Conservation (phyloP, 2,797 vertebrate species). For the Podargus strigoides region DNA sequence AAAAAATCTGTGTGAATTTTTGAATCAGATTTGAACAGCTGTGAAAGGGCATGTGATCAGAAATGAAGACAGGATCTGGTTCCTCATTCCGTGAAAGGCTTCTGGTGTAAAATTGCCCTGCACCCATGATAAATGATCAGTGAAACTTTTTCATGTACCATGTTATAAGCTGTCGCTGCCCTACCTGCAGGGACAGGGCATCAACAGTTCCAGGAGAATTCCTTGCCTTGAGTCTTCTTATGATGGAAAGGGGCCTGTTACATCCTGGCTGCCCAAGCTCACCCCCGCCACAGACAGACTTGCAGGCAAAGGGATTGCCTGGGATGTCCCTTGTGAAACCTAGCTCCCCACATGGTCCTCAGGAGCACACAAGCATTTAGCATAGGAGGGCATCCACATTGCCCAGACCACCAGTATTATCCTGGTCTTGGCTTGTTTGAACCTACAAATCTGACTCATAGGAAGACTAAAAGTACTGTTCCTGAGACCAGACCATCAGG, state of each 20-base stretch:
- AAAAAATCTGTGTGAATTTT: not conserved
- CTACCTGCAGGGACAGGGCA: not conserved
- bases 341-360: fast-evolving
- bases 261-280: not conserved
- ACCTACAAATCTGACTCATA: not conserved
- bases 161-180: not conserved
- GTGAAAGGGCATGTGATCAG: not conserved
- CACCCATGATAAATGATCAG: not conserved
- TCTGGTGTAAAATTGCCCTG: not conserved
- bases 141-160: not conserved
- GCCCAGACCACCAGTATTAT: not conserved
- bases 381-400: not conserved
- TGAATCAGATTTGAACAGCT: not conserved
- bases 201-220: not conserved
- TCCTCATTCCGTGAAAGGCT: not conserved
- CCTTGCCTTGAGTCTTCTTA: not conserved
- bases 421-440: not conserved
- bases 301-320: not conserved
- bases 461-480: not conserved
- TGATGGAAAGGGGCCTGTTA: not conserved
- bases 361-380: not conserved
- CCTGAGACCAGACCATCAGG: not conserved
- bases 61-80: not conserved
- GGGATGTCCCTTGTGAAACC: not conserved
- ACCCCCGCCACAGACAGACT: not conserved